Evolutionary conservation across 2,113 vertebrate species (phyloP).

Genomic region (Melanotaenia duboulayi): DNA sequence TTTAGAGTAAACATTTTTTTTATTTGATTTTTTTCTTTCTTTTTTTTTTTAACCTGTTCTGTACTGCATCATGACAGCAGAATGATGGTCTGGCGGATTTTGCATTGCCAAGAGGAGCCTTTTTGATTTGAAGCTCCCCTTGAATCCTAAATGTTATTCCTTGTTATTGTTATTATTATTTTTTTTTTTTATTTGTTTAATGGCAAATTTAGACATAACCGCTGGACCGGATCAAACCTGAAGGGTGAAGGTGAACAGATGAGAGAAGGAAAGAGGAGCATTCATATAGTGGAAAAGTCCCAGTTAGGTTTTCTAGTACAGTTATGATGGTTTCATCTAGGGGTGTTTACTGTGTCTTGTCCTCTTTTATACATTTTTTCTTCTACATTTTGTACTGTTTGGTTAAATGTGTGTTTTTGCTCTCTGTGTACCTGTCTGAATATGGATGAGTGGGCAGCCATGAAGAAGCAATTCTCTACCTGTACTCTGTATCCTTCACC

Average conservation of each 20-base stretch:
- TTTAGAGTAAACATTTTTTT: conserved; percentile 7
- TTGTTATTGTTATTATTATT: no score
- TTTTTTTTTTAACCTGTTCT: no score
- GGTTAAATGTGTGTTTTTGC: conserved; percentile 32
- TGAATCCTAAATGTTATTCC: no score
- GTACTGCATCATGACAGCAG: no score
- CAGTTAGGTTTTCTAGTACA: conserved; percentile 23
- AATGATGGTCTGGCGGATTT: no score
- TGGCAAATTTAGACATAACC: no score
- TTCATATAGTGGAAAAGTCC: conserved; percentile 7
- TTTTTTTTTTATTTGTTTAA: no score
- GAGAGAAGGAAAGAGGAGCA: no score
- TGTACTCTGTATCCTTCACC: conserved; percentile 3
- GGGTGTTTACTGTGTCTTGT: not conserved
- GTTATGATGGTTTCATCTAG: not conserved
- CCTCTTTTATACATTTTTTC: not conserved
- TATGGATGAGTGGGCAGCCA: conserved; percentile 41
- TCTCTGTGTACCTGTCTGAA: conserved; percentile 13
- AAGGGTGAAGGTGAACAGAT: no score
- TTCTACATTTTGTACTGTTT: not conserved
- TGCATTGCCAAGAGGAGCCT: no score
- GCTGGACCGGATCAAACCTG: no score
- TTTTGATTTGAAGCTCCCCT: no score
- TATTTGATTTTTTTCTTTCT: not conserved
- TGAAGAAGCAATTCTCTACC: conserved; percentile 21